These are phyloP conservation scores for Gymnarchus niloticus DNA, from an alignment of 2,113 vertebrate species.

Conservation along the genomic window DNA sequence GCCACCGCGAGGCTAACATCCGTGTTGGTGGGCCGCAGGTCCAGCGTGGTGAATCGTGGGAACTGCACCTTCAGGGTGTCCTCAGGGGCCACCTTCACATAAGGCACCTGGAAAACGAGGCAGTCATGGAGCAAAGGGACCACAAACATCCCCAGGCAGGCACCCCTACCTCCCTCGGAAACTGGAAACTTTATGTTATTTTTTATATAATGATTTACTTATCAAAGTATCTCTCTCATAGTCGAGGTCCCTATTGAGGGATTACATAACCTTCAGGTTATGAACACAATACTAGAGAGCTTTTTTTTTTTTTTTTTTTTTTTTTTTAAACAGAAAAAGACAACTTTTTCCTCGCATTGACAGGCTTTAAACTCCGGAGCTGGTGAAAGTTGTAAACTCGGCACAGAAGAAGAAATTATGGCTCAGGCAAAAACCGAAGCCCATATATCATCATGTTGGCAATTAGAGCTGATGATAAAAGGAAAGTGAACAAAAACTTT, in stretches of 20 bases:
- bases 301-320: too few relatives aligned
- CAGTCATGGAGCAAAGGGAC: neutral
- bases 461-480: neutral
- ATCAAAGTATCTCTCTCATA: neutral
- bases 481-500: neutral
- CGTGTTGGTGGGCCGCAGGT: slow-evolving; percentile 77
- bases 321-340: neutral
- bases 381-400: neutral
- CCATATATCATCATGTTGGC: neutral
- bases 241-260: neutral
- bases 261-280: neutral
- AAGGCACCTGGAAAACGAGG: slow-evolving; percentile 61
- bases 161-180: neutral
- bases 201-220: neutral
- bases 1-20: slow-evolving; percentile 76
- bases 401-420: neutral
- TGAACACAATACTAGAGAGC: too few relatives aligned
- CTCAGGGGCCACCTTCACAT: slow-evolving; percentile 76
- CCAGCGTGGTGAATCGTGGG: slow-evolving; percentile 74
- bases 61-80: slow-evolving; percentile 73
- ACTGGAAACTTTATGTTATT: neutral
- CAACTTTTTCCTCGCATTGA: neutral
- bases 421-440: neutral
- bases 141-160: too few relatives aligned
- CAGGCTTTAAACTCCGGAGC: neutral